A percentile compares a stretch with the other conserved stretches of the same genome.
Conservation (phyloP, 2,797 vertebrate genomes). For the Bufotes viridis region DNA sequence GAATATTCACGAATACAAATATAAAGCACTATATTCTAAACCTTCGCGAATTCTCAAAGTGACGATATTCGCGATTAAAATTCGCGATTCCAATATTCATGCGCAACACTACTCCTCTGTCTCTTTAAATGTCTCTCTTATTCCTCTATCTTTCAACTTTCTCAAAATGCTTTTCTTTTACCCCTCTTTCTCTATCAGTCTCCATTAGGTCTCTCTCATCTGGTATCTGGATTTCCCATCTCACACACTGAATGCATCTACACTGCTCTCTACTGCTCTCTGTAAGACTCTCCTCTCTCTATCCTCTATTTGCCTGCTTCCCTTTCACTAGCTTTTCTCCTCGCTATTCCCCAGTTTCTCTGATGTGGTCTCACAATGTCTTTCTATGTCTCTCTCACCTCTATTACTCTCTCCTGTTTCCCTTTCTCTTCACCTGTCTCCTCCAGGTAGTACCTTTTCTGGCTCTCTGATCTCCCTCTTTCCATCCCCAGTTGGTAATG, state of each 20-base stretch:
- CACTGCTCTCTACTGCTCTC: neutral
- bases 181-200: neutral
- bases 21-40: no score
- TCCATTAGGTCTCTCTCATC: neutral
- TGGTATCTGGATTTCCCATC: no score
- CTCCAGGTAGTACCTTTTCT: no score
- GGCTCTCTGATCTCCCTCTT: neutral
- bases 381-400: no score
- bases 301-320: neutral
- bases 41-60: no score
- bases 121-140: accelerated
- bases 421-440: neutral
- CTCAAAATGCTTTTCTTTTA: neutral
- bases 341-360: neutral
- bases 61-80: no score
- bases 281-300: neutral
- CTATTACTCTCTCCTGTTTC: neutral
- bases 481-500: no score
- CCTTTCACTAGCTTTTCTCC: neutral
- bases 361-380: neutral
- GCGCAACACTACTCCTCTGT: no score
- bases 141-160: neutral
- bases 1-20: no score
- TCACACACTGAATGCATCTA: neutral
- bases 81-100: no score